Percentiles rank a stretch among this genome's conserved stretches.
These are phyloP conservation scores for Ramazzottius varieornatus DNA, from an alignment of 2,888 invertebrate genomes.

Conservation along the genomic window DNA sequence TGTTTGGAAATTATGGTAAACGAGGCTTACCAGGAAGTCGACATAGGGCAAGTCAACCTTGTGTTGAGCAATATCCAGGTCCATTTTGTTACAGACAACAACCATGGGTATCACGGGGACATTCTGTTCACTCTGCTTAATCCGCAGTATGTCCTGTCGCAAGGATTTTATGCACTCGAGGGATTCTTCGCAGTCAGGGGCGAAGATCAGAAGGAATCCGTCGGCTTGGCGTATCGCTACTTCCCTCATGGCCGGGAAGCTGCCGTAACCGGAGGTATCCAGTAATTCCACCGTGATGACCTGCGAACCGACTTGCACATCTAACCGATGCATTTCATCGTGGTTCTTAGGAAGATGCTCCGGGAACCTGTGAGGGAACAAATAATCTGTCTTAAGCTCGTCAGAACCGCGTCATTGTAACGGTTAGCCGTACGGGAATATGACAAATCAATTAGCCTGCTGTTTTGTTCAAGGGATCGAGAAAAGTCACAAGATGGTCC, in stretches of 20 bases:
- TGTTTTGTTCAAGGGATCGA: no score
- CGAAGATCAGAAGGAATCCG: neutral
- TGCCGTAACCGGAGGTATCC: neutral
- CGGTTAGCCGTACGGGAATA: no score
- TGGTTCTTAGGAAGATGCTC: no score
- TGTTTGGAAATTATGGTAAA: no score
- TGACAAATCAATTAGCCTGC: no score
- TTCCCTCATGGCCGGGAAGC: neutral
- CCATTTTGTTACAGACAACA: neutral
- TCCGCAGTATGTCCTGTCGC: neutral
- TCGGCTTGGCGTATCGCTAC: neutral
- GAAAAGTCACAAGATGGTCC: no score
- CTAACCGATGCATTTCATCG: neutral
- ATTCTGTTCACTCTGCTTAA: neutral
- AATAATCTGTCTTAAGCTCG: no score
- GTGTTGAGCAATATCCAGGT: neutral
- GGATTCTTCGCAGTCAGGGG: neutral
- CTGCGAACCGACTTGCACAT: neutral
- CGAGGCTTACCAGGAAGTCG: neutral
- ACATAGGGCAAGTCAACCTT: neutral
- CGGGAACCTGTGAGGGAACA: no score
- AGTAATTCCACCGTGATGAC: neutral
- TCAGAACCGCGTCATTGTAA: no score
- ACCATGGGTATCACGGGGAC: neutral
- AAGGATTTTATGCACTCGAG: neutral